These are phyloP conservation scores for Naja naja DNA, from an alignment of 2,113 vertebrate species.

Conservation along the genomic window DNA sequence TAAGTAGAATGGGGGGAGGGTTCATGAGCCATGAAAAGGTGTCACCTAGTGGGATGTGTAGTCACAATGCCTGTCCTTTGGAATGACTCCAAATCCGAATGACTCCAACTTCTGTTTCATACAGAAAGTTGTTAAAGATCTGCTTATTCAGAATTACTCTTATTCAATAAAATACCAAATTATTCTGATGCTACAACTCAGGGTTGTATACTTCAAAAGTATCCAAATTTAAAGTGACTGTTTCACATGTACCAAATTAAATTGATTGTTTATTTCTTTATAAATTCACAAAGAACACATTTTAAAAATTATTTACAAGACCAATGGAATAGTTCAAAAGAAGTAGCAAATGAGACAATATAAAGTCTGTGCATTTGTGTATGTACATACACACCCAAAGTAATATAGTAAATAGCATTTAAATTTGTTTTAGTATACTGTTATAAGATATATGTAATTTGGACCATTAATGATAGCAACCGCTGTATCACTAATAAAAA, in stretches of 20 bases:
- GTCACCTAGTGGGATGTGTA: neutral
- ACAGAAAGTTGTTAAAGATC: neutral
- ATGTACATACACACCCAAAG: neutral
- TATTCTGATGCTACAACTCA: neutral
- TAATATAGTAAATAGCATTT: neutral
- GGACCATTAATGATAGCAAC: neutral
- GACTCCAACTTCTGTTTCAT: neutral
- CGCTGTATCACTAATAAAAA: neutral
- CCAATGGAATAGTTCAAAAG: neutral
- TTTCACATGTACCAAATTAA: neutral
- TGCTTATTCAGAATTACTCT: neutral
- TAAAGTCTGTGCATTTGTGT: neutral
- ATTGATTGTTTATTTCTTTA: neutral
- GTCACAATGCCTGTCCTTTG: neutral
- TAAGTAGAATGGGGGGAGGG: neutral
- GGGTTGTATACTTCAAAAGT: neutral
- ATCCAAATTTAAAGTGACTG: neutral
- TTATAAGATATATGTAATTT: neutral
- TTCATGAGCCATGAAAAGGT: neutral
- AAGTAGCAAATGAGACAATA: neutral
- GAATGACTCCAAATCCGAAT: no score
- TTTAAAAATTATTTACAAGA: neutral
- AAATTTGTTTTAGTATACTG: neutral
- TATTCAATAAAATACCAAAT: neutral
- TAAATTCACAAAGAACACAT: neutral